These are phyloP conservation scores for Dendrocincla fuliginosa DNA, from an alignment of 2,797 vertebrate species.

Conservation along the genomic window DNA sequence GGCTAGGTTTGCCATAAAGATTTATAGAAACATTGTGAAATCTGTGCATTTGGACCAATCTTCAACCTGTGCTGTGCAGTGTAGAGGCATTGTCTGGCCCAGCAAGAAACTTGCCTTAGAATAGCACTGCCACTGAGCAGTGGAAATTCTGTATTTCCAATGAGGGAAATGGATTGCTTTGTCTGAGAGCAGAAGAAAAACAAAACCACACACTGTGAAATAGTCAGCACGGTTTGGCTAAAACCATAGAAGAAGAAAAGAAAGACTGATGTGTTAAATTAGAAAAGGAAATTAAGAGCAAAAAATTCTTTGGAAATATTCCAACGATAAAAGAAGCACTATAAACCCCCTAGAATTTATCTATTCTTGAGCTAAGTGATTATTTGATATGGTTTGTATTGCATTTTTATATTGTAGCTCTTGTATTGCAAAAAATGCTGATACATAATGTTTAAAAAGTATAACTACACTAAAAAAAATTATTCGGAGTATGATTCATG, in stretches of 20 bases:
- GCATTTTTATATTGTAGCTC: neutral
- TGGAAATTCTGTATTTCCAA: neutral
- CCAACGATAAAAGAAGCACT: neutral
- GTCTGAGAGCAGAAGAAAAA: neutral
- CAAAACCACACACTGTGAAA: neutral
- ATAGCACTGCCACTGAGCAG: neutral
- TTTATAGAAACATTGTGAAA: neutral
- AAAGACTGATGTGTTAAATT: neutral
- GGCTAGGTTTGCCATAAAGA: neutral
- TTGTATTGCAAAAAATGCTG: neutral
- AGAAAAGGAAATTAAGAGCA: neutral
- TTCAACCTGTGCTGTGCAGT: neutral
- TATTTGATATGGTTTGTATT: neutral
- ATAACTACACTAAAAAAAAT: neutral
- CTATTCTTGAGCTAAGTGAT: neutral
- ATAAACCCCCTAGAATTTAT: neutral
- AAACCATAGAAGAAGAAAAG: neutral
- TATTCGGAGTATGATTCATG: neutral
- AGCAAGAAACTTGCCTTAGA: neutral
- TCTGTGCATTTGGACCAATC: neutral
- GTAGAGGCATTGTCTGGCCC: neutral
- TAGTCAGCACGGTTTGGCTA: neutral
- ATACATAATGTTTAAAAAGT: neutral
- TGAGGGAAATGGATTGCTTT: neutral
- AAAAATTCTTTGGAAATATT: neutral